Evolutionary conservation across 2,888 invertebrate species (phyloP).

Genomic region (Erynnis tages): DNA sequence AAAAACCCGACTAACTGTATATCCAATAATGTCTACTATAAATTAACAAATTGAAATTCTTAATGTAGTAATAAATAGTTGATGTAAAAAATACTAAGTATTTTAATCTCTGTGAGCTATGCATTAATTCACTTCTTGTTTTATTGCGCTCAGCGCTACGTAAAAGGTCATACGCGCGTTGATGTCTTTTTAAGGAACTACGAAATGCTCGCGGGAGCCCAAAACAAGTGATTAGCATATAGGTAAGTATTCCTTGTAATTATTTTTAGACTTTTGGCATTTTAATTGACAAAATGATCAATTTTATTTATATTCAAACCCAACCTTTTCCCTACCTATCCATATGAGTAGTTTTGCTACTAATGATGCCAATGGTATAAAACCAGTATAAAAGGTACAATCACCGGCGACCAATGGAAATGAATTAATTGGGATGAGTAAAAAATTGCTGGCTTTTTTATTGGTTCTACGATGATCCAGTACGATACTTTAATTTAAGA

Average conservation of each 20-base stretch:
- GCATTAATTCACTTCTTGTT: conserved; percentile 20
- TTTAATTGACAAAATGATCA: neutral
- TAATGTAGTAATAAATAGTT: too few species aligned
- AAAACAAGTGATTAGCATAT: too few species aligned
- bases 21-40: too few species aligned
- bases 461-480: conserved; percentile 56
- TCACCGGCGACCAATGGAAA: conserved; percentile 56
- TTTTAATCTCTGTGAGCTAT: conserved; percentile 6
- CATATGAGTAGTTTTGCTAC: too few species aligned
- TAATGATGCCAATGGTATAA: conserved; percentile 37
- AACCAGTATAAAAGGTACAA: conserved; percentile 45
- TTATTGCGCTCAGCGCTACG: conserved; percentile 6
- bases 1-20: too few species aligned
- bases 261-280: neutral
- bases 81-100: neutral
- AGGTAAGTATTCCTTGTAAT: neutral
- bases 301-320: neutral
- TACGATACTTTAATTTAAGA: conserved; percentile 60
- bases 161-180: conserved; percentile 38
- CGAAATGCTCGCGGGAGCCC: conserved; percentile 11
- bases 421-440: conserved; percentile 60
- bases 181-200: conserved; percentile 43
- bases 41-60: neutral
- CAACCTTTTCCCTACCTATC: too few species aligned
- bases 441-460: conserved; percentile 58